phyloP scores from a whole-genome alignment of 2,797 vertebrate genomes.

The Eulemur coronatus region DNA sequence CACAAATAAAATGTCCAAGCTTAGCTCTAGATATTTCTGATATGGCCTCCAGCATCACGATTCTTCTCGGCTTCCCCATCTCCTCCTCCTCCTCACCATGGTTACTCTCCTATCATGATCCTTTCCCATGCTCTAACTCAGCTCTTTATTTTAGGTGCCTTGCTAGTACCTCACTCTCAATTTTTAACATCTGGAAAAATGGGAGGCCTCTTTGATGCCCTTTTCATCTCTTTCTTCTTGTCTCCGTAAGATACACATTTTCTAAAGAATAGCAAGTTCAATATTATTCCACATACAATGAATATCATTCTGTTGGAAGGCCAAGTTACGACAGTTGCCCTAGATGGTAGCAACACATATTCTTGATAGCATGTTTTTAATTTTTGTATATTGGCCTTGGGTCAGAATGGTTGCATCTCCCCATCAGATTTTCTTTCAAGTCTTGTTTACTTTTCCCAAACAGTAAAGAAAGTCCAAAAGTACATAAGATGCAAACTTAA shows the following conservation, averaged over 20 bases:
- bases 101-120: too few species aligned
- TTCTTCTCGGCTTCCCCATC: not conserved
- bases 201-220: not conserved
- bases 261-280: slow-evolving; percentile 7
- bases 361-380: slow-evolving; percentile 39
- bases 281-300: not conserved
- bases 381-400: not conserved
- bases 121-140: too few species aligned
- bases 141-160: too few species aligned
- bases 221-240: not conserved
- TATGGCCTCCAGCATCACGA: not conserved
- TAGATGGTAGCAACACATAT: not conserved
- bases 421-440: slow-evolving; percentile 57
- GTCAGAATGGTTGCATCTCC: not conserved
- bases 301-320: slow-evolving; percentile 16
- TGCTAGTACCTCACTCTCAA: too few species aligned
- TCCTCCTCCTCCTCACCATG: too few species aligned
- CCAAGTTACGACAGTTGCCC: not conserved
- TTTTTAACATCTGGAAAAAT: not conserved
- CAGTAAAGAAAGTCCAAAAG: slow-evolving; percentile 21
- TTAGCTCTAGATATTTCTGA: not conserved
- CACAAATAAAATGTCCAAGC: not conserved
- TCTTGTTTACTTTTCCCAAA: slow-evolving; percentile 48
- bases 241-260: not conserved
- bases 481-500: not conserved